Evolutionary conservation across 2,797 vertebrate genomes (phyloP), one percentile per base, ranked within the genome.

Genomic region (Apodemus agrarius): DNA sequence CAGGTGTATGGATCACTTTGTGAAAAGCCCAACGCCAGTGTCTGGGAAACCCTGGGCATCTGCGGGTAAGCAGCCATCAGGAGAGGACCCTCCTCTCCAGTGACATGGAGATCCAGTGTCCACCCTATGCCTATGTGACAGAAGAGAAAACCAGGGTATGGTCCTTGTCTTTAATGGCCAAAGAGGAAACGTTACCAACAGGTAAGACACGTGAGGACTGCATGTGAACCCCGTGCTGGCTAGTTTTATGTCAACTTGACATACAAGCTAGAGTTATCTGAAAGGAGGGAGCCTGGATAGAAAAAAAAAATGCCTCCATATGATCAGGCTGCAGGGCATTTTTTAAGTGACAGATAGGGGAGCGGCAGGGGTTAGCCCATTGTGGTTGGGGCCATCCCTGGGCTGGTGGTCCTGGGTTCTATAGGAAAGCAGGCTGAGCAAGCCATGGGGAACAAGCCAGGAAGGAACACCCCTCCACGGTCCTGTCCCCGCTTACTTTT

Each of bases 21-120:
- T 93, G 86, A 94, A 96, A 86, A 97, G 86, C 94, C 94, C 63
- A 94, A 95, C 95, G 61, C 29, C 85, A 93, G 97, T 95, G 97
- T 96, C 95, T 87, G 95, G 97, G 88, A 97, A 93, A 97, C 49
- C 94, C 88, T 83, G 49, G 16, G 54, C 78, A 95, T 96, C 57
- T 93, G 91, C 97, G 92, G 95, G 93, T 3, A 24, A 82, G 94
- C 88, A 69, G 0, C 0, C 80, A 46, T 63, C 67, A 95, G 31
- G 72, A 76, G 69, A 89, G 72, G 89, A 88, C 3, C 69, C 6
- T 76, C 21, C 52, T 16, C 17, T 63, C 85, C 3, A 0, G 17
- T 43, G n/a, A 40, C 78, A 43, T 78, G 90, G 86, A 91, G 80
- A 96, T 2, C 21, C 11, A 17, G 49, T 49, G 67, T 26, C 34